Conservation (phyloP, 2,797 vertebrate genomes). For the Avahi laniger region DNA sequence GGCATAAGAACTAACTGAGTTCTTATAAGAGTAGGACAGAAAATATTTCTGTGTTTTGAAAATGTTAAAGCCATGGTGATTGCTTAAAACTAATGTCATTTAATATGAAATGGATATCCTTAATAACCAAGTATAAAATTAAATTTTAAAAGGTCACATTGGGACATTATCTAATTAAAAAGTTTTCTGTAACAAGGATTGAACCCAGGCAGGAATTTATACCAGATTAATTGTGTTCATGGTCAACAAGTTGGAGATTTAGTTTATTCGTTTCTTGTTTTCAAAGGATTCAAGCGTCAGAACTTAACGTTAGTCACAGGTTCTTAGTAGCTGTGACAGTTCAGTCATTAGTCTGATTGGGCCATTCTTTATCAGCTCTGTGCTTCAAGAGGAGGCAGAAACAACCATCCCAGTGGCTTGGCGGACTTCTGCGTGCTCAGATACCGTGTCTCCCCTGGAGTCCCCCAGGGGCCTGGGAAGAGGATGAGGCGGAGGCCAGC, state of each 20-base stretch:
- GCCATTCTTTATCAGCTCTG: neutral
- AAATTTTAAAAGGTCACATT: neutral
- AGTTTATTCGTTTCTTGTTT: neutral
- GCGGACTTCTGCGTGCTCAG: conserved; percentile 24
- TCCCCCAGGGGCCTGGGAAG: neutral
- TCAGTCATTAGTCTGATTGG: conserved; percentile 44
- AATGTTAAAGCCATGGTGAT: neutral
- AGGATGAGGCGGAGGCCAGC: conserved; percentile 76
- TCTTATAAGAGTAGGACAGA: conserved; percentile 1
- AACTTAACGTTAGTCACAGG: neutral
- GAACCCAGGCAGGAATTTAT: neutral
- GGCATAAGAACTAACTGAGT: neutral
- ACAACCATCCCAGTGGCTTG: neutral
- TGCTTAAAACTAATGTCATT: neutral
- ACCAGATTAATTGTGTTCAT: neutral
- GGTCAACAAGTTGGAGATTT: neutral
- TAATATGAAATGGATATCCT: neutral
- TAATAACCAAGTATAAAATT: neutral
- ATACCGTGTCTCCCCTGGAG: conserved; percentile 67
- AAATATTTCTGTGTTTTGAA: conserved; percentile 32
- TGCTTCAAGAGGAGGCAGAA: conserved; percentile 52
- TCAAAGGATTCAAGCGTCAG: neutral
- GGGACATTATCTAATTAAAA: neutral
- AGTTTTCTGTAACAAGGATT: neutral
- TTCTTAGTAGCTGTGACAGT: neutral